Conservation (phyloP, 92 coral and sea anemone genomes). For the Pocillopora meandrina region DNA sequence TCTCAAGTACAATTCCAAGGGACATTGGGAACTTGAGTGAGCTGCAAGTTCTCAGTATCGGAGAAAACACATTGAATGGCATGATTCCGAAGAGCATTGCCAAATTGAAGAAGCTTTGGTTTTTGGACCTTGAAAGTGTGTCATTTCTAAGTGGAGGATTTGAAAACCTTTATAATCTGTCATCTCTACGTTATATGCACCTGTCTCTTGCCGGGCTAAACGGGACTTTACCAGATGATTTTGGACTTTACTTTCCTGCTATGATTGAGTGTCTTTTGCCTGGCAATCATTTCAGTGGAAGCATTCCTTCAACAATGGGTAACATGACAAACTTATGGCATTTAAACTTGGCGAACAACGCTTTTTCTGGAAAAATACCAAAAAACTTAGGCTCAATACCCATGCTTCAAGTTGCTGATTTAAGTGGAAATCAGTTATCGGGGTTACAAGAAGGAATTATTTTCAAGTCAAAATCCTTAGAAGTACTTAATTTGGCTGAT, state of each 20-base stretch:
- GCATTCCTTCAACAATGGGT: slow-evolving; percentile 57
- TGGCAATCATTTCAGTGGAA: slow-evolving; percentile 57
- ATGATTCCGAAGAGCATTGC: slow-evolving; percentile 72
- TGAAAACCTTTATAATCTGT: slow-evolving; percentile 54
- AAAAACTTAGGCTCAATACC: slow-evolving; percentile 50
- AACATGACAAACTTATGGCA: slow-evolving; percentile 55
- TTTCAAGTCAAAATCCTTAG: slow-evolving; percentile 49
- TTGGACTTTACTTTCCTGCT: slow-evolving; percentile 66
- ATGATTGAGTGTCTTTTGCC: slow-evolving; percentile 71
- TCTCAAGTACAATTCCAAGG: slow-evolving; percentile 63
- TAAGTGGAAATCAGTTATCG: slow-evolving; percentile 49
- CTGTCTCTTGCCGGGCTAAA: slow-evolving; percentile 63
- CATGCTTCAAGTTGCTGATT: slow-evolving; percentile 51
- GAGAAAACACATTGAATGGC: slow-evolving; percentile 63
- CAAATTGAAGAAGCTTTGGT: slow-evolving; percentile 69
- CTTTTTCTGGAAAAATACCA: slow-evolving; percentile 57
- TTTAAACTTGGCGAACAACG: slow-evolving; percentile 58
- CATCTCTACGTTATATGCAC: slow-evolving; percentile 64
- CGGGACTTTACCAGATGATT: slow-evolving; percentile 65
- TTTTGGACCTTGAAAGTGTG: slow-evolving; percentile 70
- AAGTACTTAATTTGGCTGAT: slow-evolving; percentile 53
- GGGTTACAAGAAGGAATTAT: slow-evolving; percentile 54
- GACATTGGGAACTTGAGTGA: slow-evolving; percentile 74
- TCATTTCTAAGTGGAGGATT: slow-evolving; percentile 37
- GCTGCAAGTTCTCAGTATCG: slow-evolving; percentile 84